Percentiles rank a stretch among this genome's conserved stretches.
Conservation (phyloP, 2,888 invertebrate genomes). For the Trachelus iudaicus region DNA sequence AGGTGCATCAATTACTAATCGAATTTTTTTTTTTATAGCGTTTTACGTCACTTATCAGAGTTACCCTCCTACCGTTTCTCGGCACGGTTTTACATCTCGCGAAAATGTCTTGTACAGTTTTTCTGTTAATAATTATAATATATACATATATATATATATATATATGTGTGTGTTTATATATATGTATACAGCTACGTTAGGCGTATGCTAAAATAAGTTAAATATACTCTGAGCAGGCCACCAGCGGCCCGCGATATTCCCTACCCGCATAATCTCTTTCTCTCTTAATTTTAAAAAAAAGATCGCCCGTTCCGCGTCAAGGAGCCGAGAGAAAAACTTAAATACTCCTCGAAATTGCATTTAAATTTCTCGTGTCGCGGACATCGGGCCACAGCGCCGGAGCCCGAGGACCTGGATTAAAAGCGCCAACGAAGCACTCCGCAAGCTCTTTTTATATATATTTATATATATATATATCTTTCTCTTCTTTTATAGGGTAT, state of each 20-base stretch:
- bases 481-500: neutral
- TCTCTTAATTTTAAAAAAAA: neutral
- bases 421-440: neutral
- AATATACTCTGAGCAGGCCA: constrained; percentile 42
- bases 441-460: neutral
- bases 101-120: neutral
- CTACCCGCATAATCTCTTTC: constrained; percentile 30
- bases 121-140: neutral
- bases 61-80: neutral
- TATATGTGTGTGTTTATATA: neutral
- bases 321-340: neutral
- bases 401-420: neutral
- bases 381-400: neutral
- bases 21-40: constrained; percentile 5
- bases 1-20: constrained; percentile 42
- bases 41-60: constrained; percentile 6
- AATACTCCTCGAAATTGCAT: neutral
- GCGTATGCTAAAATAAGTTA: constrained; percentile 58
- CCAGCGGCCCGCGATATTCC: constrained; percentile 39
- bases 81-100: neutral
- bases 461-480: neutral
- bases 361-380: neutral
- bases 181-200: constrained; percentile 39
- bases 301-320: neutral
- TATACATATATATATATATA: too few relatives aligned